Conservation (phyloP, 2,797 vertebrate species). For the Allobates femoralis region DNA sequence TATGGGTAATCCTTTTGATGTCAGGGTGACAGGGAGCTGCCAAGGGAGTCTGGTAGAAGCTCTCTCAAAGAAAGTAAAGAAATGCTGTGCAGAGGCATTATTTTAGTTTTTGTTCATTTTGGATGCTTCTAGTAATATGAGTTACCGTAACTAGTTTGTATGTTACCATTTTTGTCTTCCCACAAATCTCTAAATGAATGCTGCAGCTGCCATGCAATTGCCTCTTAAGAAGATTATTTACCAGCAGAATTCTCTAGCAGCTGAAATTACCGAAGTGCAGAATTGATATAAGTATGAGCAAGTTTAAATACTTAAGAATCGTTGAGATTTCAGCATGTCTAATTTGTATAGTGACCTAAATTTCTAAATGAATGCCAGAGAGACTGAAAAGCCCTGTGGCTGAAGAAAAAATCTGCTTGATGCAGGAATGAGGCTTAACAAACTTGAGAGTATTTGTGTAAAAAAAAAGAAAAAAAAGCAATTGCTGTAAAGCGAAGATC, state of each 20-base stretch:
- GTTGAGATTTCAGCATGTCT: constrained; percentile 57
- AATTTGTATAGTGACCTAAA: constrained; percentile 64
- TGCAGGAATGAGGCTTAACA: constrained; percentile 46
- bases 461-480: constrained; percentile 42
- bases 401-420: constrained; percentile 55
- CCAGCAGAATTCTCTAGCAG: constrained; percentile 44
- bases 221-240: constrained; percentile 60
- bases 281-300: constrained; percentile 55
- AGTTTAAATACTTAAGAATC: constrained; percentile 65
- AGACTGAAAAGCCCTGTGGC: constrained; percentile 61
- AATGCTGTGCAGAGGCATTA: background rate
- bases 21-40: too few relatives aligned
- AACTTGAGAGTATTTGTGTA: constrained; percentile 49
- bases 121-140: background rate
- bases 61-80: too few relatives aligned
- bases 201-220: constrained; percentile 43
- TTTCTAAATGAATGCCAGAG: constrained; percentile 62
- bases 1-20: too few relatives aligned
- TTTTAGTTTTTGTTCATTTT: background rate
- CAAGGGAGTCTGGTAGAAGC: too few relatives aligned
- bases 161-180: constrained; percentile 18
- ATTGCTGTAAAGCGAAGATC: constrained; percentile 8
- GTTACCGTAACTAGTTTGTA: background rate
- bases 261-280: constrained; percentile 58
- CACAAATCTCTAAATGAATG: constrained; percentile 42